Conservation (phyloP, 2,888 invertebrate species). For the Panopea generosa region DNA sequence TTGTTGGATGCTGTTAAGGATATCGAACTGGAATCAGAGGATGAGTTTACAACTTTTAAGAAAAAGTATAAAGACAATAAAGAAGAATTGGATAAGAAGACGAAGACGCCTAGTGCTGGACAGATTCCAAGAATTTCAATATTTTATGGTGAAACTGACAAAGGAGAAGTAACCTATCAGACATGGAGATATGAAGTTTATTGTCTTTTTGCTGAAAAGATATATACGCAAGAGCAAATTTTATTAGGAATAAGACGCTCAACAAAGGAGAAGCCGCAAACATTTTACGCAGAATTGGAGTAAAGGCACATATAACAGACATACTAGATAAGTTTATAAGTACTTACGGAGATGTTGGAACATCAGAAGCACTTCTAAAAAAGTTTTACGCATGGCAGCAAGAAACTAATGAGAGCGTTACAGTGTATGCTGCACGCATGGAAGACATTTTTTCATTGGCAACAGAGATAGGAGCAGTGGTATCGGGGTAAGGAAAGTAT, state of each 20-base stretch:
- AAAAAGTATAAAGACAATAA: background rate
- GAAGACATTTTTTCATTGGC: slow-evolving; percentile 6
- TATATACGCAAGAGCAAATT: background rate
- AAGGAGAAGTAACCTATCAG: slow-evolving; percentile 12
- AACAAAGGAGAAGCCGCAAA: background rate
- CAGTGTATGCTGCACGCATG: background rate
- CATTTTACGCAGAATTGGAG: background rate
- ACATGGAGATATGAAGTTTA: slow-evolving; percentile 15
- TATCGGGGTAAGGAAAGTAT: background rate
- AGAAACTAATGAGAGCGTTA: background rate
- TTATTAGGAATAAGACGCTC: background rate
- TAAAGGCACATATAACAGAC: background rate
- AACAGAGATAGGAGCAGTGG: background rate
- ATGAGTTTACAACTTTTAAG: background rate
- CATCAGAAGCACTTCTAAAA: background rate
- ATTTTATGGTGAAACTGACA: slow-evolving; percentile 20
- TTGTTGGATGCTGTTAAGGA: background rate
- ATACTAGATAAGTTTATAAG: background rate
- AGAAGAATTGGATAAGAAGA: too few species aligned
- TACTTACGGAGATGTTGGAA: background rate
- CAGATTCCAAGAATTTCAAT: slow-evolving; percentile 4
- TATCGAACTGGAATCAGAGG: background rate
- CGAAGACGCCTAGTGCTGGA: background rate
- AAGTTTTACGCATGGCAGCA: background rate
- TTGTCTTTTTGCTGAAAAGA: background rate